A percentile compares a stretch with the other conserved stretches of the same genome.
Evolutionary conservation across 2,888 invertebrate genomes (phyloP).

Genomic region (Autographa pulchrina): DNA sequence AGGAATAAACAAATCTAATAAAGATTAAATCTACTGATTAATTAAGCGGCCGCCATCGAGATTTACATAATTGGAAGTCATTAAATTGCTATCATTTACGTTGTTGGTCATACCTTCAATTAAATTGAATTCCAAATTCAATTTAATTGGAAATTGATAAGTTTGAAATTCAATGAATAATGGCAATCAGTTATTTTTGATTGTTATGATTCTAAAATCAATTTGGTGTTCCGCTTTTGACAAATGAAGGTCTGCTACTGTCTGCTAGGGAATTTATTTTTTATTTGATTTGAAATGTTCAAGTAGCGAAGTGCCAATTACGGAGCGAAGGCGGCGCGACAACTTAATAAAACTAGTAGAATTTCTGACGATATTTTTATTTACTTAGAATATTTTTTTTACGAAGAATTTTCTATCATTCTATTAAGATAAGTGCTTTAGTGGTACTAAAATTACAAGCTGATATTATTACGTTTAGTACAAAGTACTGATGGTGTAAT

Average conservation of each 20-base stretch:
- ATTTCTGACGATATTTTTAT: background rate
- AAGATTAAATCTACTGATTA: constrained; percentile 3
- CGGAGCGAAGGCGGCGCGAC: background rate
- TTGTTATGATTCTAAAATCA: background rate
- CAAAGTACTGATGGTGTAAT: no score
- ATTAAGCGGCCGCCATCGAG: background rate
- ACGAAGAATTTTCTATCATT: background rate
- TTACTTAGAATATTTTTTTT: background rate
- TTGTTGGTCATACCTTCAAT: background rate
- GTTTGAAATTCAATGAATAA: background rate
- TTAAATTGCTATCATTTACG: constrained; percentile 5
- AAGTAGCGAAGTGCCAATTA: constrained; percentile 1
- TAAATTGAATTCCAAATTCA: background rate
- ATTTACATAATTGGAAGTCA: constrained; percentile 7
- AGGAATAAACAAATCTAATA: constrained; percentile 6
- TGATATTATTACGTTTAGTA: no score
- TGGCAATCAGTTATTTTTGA: background rate
- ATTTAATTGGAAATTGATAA: constrained; percentile 3
- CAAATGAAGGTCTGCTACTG: background rate
- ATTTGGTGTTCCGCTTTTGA: background rate
- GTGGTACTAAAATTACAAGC: no score
- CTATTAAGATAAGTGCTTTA: background rate
- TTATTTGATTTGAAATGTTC: background rate
- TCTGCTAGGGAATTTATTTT: constrained; percentile 3
- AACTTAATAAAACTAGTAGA: background rate